phyloP scores from a whole-genome alignment of 2,113 vertebrate genomes.

The Zapornia atra region DNA sequence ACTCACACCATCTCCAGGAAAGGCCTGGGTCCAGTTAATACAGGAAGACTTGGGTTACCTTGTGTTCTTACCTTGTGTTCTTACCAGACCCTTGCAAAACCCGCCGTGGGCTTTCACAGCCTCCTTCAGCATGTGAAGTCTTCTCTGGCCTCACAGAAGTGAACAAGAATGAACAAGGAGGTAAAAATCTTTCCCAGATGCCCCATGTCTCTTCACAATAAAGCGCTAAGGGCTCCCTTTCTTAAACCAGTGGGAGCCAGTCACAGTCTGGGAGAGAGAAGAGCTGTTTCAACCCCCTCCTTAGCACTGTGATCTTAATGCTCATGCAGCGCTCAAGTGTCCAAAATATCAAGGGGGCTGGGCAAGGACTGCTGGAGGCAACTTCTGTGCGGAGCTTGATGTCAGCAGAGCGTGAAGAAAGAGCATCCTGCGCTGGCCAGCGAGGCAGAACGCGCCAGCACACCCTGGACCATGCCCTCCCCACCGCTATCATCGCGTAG shows the following conservation, averaged over 20 bases:
- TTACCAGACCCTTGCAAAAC: not conserved
- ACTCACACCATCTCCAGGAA: not conserved
- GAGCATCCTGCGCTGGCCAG: not conserved
- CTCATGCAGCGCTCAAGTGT: not conserved
- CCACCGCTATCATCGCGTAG: not conserved
- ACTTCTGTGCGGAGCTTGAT: not conserved
- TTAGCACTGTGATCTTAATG: rapidly evolving
- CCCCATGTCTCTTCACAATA: not conserved
- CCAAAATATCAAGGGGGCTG: constrained; percentile 15
- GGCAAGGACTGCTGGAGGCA: constrained; percentile 30
- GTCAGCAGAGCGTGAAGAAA: not conserved
- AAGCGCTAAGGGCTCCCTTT: not conserved
- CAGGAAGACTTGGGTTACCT: not conserved
- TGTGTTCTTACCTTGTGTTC: not conserved
- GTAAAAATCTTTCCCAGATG: not conserved
- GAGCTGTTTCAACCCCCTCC: not conserved
- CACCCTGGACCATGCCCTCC: not conserved
- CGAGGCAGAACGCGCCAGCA: not conserved
- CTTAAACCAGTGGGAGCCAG: not conserved
- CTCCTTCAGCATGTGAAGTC: not conserved
- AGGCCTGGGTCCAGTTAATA: not conserved
- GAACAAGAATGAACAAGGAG: not conserved
- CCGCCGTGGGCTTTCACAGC: not conserved
- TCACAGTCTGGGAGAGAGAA: rapidly evolving
- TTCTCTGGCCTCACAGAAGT: not conserved